Evolutionary conservation across 2,113 vertebrate species (phyloP).

Genomic region (Leuciscus idus): DNA sequence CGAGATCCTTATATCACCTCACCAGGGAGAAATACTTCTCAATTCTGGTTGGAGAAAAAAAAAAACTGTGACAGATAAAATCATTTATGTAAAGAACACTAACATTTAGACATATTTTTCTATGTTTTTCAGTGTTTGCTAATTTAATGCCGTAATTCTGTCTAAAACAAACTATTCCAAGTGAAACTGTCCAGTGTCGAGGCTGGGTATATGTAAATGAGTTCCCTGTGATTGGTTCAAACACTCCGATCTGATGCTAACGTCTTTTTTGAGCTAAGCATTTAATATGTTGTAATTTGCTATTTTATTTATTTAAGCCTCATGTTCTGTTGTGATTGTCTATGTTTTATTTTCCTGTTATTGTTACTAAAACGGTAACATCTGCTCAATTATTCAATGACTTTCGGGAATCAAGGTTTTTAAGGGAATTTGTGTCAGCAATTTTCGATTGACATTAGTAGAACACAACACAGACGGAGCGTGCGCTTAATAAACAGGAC

Average conservation of each 20-base stretch:
- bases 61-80: neutral
- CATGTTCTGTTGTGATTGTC: too few species aligned
- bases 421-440: too few species aligned
- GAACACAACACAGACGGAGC: too few species aligned
- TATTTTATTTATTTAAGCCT: neutral
- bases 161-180: neutral
- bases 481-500: too few species aligned
- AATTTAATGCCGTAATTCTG: neutral
- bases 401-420: too few species aligned
- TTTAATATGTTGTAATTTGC: neutral
- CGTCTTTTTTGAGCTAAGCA: neutral
- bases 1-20: rapidly evolving
- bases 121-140: too few species aligned
- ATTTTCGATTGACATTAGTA: too few species aligned
- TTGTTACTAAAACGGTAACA: too few species aligned
- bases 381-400: too few species aligned
- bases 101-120: neutral
- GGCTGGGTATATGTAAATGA: slow-evolving; percentile 44
- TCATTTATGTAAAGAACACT: neutral
- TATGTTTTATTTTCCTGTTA: too few species aligned
- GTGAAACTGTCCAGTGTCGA: neutral
- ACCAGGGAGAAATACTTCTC: neutral
- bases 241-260: neutral
- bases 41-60: neutral
- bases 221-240: slow-evolving; percentile 3